These are phyloP conservation scores for Enteromius treurensis DNA, from an alignment of 2,797 vertebrate genomes.

Conservation along the genomic window DNA sequence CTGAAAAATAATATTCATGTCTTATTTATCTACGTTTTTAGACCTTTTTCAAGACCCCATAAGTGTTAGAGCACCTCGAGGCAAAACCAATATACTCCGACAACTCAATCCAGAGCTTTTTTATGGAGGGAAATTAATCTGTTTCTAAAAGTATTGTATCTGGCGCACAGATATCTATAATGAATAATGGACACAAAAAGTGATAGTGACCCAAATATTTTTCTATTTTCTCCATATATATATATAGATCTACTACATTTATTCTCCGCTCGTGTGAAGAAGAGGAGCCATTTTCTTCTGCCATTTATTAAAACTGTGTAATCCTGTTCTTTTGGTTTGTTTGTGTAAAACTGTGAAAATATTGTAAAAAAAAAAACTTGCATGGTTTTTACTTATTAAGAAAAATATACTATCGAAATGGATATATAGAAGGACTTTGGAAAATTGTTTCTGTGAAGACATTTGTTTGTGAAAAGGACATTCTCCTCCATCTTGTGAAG, in stretches of 20 bases:
- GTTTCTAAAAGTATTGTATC: not conserved
- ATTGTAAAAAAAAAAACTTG: not conserved
- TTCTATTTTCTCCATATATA: not conserved
- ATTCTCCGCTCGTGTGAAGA: not conserved
- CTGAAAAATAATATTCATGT: not conserved
- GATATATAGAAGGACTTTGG: not conserved
- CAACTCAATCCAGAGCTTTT: not conserved
- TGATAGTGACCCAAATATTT: not conserved
- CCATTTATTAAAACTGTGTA: not conserved
- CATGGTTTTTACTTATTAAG: not conserved
- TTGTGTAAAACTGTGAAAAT: not conserved
- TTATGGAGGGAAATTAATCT: too few relatives aligned
- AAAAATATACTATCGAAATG: not conserved
- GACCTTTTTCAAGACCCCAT: not conserved
- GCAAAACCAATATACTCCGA: not conserved
- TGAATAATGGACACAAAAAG: not conserved
- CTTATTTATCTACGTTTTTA: constrained; percentile 3
- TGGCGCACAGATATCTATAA: not conserved
- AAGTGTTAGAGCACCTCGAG: constrained; percentile 1
- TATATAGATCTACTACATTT: not conserved
- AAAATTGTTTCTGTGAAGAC: not conserved
- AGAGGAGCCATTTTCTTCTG: not conserved
- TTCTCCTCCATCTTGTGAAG: not conserved
- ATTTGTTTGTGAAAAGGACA: not conserved
- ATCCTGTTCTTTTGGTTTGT: not conserved